Evolutionary conservation across 2,797 vertebrate species (phyloP).

Genomic region (Salarias fasciatus): DNA sequence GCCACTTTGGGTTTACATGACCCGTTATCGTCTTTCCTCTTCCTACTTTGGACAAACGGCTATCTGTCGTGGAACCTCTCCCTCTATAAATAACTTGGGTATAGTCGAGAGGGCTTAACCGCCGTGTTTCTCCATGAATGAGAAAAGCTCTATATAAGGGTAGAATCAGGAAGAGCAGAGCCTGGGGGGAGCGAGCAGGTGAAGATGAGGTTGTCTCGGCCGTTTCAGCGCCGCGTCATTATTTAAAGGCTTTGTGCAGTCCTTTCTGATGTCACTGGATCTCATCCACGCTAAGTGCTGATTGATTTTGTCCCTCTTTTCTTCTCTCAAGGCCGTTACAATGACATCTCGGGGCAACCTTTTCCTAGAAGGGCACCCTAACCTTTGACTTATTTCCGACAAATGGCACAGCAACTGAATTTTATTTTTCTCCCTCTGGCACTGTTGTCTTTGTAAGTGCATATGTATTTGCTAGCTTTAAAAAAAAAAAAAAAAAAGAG

Average conservation of each 20-base stretch:
- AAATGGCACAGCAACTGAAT: constrained; percentile 39
- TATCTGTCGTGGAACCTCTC: constrained; percentile 63
- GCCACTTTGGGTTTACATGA: constrained; percentile 57
- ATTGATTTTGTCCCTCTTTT: constrained; percentile 51
- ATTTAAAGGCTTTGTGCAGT: constrained; percentile 52
- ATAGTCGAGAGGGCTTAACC: constrained; percentile 62
- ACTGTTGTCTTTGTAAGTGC: constrained; percentile 21
- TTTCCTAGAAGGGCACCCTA: constrained; percentile 55
- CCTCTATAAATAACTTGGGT: constrained; percentile 75
- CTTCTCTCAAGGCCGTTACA: constrained; percentile 41
- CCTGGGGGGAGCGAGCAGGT: constrained; percentile 59
- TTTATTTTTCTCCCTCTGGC: constrained; percentile 24
- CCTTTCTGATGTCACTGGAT: constrained; percentile 63
- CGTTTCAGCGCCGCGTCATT: constrained; percentile 58
- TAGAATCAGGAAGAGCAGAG: constrained; percentile 46
- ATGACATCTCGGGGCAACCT: constrained; percentile 57
- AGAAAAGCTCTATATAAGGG: constrained; percentile 76
- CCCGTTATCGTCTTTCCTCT: constrained; percentile 63
- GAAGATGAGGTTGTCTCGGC: constrained; percentile 57
- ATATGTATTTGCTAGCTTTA: constrained; percentile 38
- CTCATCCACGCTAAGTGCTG: constrained; percentile 62
- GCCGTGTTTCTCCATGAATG: constrained; percentile 66
- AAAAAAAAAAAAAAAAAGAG: constrained; percentile 54
- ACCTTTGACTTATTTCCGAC: constrained; percentile 62
- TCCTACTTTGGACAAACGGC: constrained; percentile 72